These are phyloP conservation scores for Lithosia quadra DNA, from an alignment of 2,888 invertebrate genomes.

Conservation along the genomic window DNA sequence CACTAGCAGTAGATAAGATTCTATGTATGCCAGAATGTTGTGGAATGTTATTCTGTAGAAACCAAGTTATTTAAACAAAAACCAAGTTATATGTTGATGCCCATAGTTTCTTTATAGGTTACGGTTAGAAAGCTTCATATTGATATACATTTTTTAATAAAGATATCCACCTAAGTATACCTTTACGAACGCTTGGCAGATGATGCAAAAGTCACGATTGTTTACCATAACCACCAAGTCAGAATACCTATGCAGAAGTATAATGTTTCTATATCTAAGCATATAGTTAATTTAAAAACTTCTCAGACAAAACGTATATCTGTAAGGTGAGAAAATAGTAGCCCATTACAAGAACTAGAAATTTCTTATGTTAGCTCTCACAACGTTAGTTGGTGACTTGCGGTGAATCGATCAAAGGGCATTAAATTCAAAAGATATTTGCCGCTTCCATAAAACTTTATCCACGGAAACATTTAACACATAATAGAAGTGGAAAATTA, in stretches of 20 bases:
- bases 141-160: too few species aligned
- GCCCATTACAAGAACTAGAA: not conserved
- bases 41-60: too few species aligned
- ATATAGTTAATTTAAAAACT: not conserved
- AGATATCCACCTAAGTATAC: too few species aligned
- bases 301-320: not conserved
- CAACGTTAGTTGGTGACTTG: not conserved
- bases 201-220: too few species aligned
- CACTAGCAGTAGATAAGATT: too few species aligned
- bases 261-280: not conserved
- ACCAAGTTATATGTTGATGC: too few species aligned
- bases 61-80: too few species aligned
- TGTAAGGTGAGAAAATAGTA: not conserved
- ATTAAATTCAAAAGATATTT: constrained; percentile 9
- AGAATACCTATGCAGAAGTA: not conserved
- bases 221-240: too few species aligned
- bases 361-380: not conserved
- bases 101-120: too few species aligned
- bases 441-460: constrained; percentile 17
- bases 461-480: constrained; percentile 27
- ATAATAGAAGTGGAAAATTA: constrained; percentile 15
- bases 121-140: too few species aligned
- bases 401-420: constrained; percentile 42
- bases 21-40: too few species aligned
- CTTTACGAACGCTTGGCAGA: too few species aligned